These are phyloP conservation scores for Bombycilla garrulus DNA, from an alignment of 2,113 vertebrate genomes.

Conservation along the genomic window DNA sequence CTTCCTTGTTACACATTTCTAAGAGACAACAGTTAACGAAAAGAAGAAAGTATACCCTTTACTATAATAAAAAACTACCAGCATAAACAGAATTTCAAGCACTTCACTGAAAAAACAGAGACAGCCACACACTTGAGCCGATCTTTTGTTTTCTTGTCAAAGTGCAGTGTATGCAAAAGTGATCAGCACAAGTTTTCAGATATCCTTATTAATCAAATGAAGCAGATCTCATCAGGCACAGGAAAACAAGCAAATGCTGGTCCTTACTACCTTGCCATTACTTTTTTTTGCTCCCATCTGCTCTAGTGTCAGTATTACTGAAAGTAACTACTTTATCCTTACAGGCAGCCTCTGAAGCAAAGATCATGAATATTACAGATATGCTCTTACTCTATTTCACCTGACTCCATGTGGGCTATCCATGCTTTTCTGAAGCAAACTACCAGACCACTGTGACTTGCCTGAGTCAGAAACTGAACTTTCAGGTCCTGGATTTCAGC, in stretches of 20 bases:
- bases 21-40: not conserved
- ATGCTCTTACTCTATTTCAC: not conserved
- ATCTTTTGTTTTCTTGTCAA: not conserved
- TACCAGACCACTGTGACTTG: not conserved
- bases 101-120: not conserved
- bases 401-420: not conserved
- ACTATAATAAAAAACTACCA: not conserved
- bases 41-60: not conserved
- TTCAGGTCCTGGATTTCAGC: not conserved
- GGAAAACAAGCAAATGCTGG: not conserved
- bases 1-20: not conserved
- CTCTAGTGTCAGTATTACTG: not conserved
- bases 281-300: not conserved
- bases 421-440: not conserved
- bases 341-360: not conserved
- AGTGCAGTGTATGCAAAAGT: not conserved
- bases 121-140: not conserved
- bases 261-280: not conserved
- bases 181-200: not conserved
- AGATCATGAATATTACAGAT: not conserved
- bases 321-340: not conserved
- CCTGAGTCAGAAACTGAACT: not conserved
- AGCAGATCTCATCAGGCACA: not conserved
- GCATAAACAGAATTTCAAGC: not conserved
- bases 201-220: not conserved